Evolutionary conservation across 2,888 invertebrate genomes (phyloP), one percentile per base, ranked within the genome.

Genomic region (Slavum lentiscoides): DNA sequence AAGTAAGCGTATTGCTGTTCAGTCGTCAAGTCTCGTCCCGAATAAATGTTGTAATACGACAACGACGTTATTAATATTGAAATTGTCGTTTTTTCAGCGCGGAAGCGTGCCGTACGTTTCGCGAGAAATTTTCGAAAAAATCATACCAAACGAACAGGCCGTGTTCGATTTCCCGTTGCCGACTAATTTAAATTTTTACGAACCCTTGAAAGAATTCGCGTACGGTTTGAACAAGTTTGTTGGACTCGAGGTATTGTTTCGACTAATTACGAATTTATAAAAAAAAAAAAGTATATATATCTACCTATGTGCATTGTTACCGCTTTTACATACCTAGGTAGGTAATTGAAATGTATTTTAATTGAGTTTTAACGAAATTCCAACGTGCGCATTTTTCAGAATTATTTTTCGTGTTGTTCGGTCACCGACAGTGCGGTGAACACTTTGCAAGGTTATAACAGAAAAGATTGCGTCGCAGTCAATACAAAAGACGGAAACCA

Each of bases 81-180:
- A n/a, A 4, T 30, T 30, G 30, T 67, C 59, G 17, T 82, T 30
- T 69, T 85, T 89, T 80, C 86, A 94, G 92, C 91, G 92, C 84
- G 96, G 94, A 68, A 92, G 93, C 86, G 90, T 95, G 70, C 94
- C 95, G 0, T 92, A 95, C 86, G 87, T 97, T 37, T 93, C 93
- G 0, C 90, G 91, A 83, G 94, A 94, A 87, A 92, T 93, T 0
- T 89, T 94, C 74, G 88, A 90, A 83, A 89, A 90, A 86, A 70
- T 83, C 2, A 61, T 82, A 49, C 69, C 82, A 1, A 37, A 66
- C 3, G 89, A 89, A 13, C 88, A 90, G 1, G 90, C 91, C 82
- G 86, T 93, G 1, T 86, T 95, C 30, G 92, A 93, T 86, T 88
- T 94, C 82, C 92, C 94, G 0, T 85, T 96, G 49, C 90, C 91